These are phyloP conservation scores for Popillia japonica DNA, from an alignment of 1,140 invertebrate genomes.

Conservation along the genomic window DNA sequence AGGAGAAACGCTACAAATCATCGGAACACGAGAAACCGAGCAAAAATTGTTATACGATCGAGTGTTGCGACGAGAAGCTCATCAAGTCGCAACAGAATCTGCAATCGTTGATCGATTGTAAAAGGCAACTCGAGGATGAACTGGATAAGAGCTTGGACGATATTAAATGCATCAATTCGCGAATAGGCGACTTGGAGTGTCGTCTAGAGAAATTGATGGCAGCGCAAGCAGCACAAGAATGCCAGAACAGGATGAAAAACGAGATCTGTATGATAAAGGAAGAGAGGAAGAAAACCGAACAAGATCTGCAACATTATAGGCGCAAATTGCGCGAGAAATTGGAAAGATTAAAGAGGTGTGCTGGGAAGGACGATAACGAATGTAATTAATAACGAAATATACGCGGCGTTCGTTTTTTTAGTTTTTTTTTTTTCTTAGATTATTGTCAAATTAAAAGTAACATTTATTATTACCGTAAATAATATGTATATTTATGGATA, in stretches of 20 bases:
- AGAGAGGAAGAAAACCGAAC: conserved; percentile 8
- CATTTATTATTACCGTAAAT: no score
- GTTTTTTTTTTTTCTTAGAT: no score
- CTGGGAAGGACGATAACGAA: background rate
- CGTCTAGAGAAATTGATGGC: conserved; percentile 15
- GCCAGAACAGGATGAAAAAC: conserved; percentile 23
- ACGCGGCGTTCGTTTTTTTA: background rate
- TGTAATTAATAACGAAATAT: background rate
- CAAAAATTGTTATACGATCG: background rate
- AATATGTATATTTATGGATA: no score
- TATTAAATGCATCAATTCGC: conserved; percentile 29
- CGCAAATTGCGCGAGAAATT: conserved; percentile 20
- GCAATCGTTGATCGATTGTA: conserved; percentile 7
- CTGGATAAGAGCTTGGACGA: conserved; percentile 25
- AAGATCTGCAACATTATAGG: conserved; percentile 12
- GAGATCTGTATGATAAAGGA: conserved; percentile 36
- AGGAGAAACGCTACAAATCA: background rate
- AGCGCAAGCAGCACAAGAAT: background rate
- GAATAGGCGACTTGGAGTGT: conserved; percentile 13
- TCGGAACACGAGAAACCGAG: background rate
- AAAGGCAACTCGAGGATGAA: conserved; percentile 5
- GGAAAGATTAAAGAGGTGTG: conserved; percentile 8
- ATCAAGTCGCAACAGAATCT: conserved; percentile 21
- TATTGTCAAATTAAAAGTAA: background rate
- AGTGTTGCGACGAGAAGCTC: conserved; percentile 1